Conservation (phyloP, 2,797 vertebrate genomes). For the Todus mexicanus region DNA sequence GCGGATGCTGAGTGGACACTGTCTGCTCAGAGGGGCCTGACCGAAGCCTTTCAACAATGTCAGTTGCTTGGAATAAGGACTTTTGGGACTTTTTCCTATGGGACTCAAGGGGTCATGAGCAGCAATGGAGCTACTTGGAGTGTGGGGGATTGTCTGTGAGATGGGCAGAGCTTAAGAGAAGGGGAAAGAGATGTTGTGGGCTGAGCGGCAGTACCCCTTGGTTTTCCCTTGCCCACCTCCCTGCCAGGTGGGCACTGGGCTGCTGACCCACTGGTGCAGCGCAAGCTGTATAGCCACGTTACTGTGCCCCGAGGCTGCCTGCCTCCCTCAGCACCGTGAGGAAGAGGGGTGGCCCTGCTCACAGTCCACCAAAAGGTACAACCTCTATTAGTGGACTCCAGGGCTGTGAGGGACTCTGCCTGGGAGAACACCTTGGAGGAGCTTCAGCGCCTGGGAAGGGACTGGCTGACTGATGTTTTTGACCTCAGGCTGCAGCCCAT, state of each 20-base stretch:
- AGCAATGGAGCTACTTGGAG: rapidly evolving
- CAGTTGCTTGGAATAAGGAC: not conserved
- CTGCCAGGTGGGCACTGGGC: not conserved
- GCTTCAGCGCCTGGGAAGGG: not conserved
- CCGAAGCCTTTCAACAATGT: not conserved
- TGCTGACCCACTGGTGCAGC: not conserved
- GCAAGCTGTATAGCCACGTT: not conserved
- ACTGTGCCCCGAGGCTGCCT: rapidly evolving
- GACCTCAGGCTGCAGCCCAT: slow-evolving; percentile 84
- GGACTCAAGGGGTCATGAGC: not conserved
- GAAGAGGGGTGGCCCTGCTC: not conserved
- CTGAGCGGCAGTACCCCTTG: not conserved
- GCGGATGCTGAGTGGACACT: rapidly evolving
- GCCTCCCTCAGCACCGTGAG: rapidly evolving
- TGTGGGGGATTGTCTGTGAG: not conserved
- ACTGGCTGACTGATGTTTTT: not conserved
- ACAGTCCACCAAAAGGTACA: not conserved
- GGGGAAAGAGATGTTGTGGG: not conserved
- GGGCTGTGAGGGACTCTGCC: not conserved
- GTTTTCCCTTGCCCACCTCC: not conserved
- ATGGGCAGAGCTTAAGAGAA: not conserved
- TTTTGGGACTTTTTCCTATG: not conserved
- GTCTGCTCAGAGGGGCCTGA: not conserved
- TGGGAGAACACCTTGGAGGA: not conserved
- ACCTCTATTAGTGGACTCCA: rapidly evolving